phyloP scores from a whole-genome alignment of 2,888 invertebrate species.

The Agriopis aurantiaria region DNA sequence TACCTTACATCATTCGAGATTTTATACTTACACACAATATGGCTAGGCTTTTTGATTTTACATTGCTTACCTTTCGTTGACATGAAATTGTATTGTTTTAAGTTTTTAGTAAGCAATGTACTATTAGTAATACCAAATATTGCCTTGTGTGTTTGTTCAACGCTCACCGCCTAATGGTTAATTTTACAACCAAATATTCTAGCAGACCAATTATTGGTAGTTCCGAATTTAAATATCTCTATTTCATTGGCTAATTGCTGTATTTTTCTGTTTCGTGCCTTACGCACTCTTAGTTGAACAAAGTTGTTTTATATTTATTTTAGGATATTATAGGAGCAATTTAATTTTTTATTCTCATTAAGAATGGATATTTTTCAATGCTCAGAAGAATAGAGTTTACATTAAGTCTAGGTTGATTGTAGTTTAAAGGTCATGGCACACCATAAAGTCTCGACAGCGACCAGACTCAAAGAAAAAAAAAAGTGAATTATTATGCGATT shows the following conservation, averaged over 20 bases:
- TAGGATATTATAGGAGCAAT: slow-evolving; percentile 26
- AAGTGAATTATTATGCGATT: not conserved
- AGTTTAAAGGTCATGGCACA: not conserved
- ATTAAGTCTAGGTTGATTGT: not conserved
- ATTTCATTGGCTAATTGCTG: slow-evolving; percentile 21
- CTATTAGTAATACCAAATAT: slow-evolving; percentile 7
- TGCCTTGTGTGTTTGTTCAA: slow-evolving; percentile 13
- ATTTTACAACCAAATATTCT: slow-evolving; percentile 1
- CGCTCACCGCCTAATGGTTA: slow-evolving; percentile 19
- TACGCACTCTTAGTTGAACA: slow-evolving; percentile 23
- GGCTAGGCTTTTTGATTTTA: slow-evolving; percentile 23
- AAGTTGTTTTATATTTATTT: slow-evolving; percentile 32
- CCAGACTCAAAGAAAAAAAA: not conserved
- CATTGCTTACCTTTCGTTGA: slow-evolving; percentile 24
- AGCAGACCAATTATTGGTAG: slow-evolving; percentile 2
- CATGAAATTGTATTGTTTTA: slow-evolving; percentile 21
- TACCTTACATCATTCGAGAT: not conserved
- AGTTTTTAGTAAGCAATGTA: slow-evolving; percentile 13
- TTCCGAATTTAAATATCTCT: slow-evolving; percentile 28
- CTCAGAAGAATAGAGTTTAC: not conserved
- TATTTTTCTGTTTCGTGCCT: slow-evolving; percentile 2
- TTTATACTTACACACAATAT: slow-evolving; percentile 3
- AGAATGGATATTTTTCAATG: not conserved
- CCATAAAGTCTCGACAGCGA: not conserved
- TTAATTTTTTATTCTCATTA: slow-evolving; percentile 9